Evolutionary conservation across 1,140 invertebrate genomes (phyloP).

Genomic region (Cyclina sinensis): DNA sequence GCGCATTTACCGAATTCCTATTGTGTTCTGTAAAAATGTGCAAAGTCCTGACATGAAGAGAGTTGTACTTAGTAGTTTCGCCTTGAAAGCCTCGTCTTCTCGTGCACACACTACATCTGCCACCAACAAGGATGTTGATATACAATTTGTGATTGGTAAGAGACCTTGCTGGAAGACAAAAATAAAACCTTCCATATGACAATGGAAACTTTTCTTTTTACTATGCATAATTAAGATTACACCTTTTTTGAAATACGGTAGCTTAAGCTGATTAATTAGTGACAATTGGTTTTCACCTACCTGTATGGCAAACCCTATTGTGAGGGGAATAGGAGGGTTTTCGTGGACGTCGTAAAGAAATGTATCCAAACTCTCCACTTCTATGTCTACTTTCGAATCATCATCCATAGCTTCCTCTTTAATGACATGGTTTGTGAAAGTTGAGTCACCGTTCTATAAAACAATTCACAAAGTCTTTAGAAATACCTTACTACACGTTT

Average conservation of each 20-base stretch:
- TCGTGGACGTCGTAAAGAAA: constrained; percentile 53
- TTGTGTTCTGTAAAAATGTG: constrained; percentile 72
- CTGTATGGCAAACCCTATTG: constrained; percentile 35
- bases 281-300: too few species aligned
- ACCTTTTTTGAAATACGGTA: too few species aligned
- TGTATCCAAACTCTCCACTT: not conserved
- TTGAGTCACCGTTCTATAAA: too few species aligned
- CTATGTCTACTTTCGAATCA: not conserved
- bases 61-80: constrained; percentile 71
- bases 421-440: too few species aligned
- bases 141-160: constrained; percentile 60
- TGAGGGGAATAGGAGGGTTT: constrained; percentile 24
- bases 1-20: constrained; percentile 64
- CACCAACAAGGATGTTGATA: constrained; percentile 68
- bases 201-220: too few species aligned
- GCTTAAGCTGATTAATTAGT: too few species aligned
- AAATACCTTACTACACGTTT: too few species aligned
- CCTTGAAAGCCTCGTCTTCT: constrained; percentile 67
- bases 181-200: too few species aligned
- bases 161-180: constrained; percentile 61
- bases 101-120: constrained; percentile 70
- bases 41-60: constrained; percentile 74
- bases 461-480: too few species aligned
- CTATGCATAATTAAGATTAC: too few species aligned
- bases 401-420: not conserved